Conservation (phyloP, 92 coral and sea anemone species). For the Blastomussa wellsi region DNA sequence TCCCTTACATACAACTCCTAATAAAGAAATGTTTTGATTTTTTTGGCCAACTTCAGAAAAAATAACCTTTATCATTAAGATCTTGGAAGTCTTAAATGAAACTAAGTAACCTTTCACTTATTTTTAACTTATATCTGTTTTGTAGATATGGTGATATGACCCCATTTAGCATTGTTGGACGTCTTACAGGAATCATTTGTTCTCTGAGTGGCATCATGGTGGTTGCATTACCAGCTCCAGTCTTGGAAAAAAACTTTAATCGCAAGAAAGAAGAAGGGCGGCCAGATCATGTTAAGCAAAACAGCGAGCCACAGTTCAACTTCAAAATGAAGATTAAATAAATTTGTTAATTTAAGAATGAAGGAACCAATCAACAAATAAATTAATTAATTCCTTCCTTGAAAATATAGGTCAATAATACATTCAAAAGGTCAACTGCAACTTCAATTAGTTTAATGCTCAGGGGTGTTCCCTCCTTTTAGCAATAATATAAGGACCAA, state of each 20-base stretch:
- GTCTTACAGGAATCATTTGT: slow-evolving; percentile 78
- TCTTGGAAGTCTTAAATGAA: background rate
- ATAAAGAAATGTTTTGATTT: too few relatives aligned
- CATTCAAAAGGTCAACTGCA: too few relatives aligned
- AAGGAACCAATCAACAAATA: background rate
- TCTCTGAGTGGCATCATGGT: slow-evolving; percentile 87
- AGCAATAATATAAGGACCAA: too few relatives aligned
- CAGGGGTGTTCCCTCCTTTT: too few relatives aligned
- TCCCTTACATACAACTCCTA: too few relatives aligned
- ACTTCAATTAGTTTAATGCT: too few relatives aligned
- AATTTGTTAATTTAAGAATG: background rate
- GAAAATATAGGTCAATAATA: too few relatives aligned
- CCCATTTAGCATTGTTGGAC: slow-evolving; percentile 75
- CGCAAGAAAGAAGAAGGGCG: slow-evolving; percentile 60
- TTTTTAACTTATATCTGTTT: background rate
- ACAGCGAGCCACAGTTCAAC: slow-evolving; percentile 2
- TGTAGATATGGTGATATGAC: slow-evolving; percentile 84
- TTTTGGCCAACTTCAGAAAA: background rate
- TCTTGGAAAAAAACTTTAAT: slow-evolving; percentile 86
- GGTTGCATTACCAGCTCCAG: slow-evolving; percentile 90
- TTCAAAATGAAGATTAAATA: background rate
- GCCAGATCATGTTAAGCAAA: slow-evolving; percentile 1
- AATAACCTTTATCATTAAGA: background rate
- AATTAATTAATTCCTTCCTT: too few relatives aligned
- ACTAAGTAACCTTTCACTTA: background rate